Conservation (phyloP, 2,888 invertebrate species). For the Argynnis bischoffii region DNA sequence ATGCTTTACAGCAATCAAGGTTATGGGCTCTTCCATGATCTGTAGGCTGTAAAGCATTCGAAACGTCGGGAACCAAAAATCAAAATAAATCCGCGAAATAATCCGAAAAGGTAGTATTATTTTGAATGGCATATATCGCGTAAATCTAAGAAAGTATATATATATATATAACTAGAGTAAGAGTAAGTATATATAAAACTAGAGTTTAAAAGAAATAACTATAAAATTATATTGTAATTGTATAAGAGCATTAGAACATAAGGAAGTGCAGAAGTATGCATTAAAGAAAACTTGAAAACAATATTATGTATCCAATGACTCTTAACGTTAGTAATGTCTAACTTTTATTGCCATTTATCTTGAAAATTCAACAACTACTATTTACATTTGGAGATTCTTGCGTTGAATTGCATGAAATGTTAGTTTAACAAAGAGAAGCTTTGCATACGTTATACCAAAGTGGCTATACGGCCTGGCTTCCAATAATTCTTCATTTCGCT, state of each 20-base stretch:
- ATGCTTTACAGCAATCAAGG: too few relatives aligned
- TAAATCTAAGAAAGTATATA: too few relatives aligned
- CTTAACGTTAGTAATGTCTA: slow-evolving; percentile 18
- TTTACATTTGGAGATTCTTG: slow-evolving; percentile 16
- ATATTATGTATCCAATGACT: slow-evolving; percentile 10
- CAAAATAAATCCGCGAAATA: too few relatives aligned
- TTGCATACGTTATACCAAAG: slow-evolving; percentile 26
- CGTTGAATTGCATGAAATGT: slow-evolving; percentile 25
- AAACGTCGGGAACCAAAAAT: too few relatives aligned
- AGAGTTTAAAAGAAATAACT: background rate
- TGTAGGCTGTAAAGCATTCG: too few relatives aligned
- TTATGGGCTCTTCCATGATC: too few relatives aligned
- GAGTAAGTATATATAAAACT: too few relatives aligned
- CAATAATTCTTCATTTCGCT: slow-evolving; percentile 46
- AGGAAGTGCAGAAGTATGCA: background rate
- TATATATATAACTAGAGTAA: too few relatives aligned
- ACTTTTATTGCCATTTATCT: slow-evolving; percentile 22
- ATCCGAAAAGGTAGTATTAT: too few relatives aligned
- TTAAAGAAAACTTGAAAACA: slow-evolving; percentile 15
- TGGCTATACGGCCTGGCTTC: slow-evolving; percentile 19
- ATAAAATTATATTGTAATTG: background rate
- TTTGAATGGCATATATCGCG: too few relatives aligned
- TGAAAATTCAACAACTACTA: slow-evolving; percentile 12
- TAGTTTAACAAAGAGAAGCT: slow-evolving; percentile 19
- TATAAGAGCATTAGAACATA: background rate